These are phyloP conservation scores for Halocaridina rubra DNA, from an alignment of 2,888 invertebrate genomes.

Conservation along the genomic window DNA sequence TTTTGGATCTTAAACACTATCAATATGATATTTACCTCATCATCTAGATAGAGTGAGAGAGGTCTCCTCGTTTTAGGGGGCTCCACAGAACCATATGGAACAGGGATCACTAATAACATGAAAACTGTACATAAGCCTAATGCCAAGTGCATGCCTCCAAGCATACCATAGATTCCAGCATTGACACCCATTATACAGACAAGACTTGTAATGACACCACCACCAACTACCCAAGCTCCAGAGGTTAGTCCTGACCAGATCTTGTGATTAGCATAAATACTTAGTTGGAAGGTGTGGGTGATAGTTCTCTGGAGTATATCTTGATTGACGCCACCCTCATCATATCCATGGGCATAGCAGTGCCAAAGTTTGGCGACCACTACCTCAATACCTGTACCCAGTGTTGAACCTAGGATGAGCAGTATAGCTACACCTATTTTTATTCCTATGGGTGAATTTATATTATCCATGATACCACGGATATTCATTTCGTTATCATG, in stretches of 20 bases:
- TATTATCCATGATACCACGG: background rate
- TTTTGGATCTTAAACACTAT: too few species aligned
- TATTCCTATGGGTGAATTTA: background rate
- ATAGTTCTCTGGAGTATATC: constrained; percentile 54
- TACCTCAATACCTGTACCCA: constrained; percentile 41
- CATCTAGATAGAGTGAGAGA: constrained; percentile 55
- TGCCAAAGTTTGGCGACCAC: constrained; percentile 57
- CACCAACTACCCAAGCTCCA: constrained; percentile 24
- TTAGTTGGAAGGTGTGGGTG: constrained; percentile 57
- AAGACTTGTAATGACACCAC: constrained; percentile 17
- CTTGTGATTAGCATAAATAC: constrained; percentile 38
- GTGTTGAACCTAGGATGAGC: constrained; percentile 20
- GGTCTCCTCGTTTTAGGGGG: constrained; percentile 50
- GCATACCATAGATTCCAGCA: constrained; percentile 13
- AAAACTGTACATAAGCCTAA: constrained; percentile 11
- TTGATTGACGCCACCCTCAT: constrained; percentile 45
- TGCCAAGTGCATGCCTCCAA: constrained; percentile 25
- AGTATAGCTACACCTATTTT: constrained; percentile 34
- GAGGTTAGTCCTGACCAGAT: constrained; percentile 44
- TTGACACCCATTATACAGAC: constrained; percentile 26
- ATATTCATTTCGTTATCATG: background rate
- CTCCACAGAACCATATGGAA: constrained; percentile 55
- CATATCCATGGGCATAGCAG: constrained; percentile 53
- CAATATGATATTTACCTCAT: constrained; percentile 24
- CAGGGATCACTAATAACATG: constrained; percentile 32